Percentiles rank a stretch among this genome's conserved stretches.
These are phyloP conservation scores for Andrena praecox DNA, from an alignment of 2,888 invertebrate genomes.

Conservation along the genomic window DNA sequence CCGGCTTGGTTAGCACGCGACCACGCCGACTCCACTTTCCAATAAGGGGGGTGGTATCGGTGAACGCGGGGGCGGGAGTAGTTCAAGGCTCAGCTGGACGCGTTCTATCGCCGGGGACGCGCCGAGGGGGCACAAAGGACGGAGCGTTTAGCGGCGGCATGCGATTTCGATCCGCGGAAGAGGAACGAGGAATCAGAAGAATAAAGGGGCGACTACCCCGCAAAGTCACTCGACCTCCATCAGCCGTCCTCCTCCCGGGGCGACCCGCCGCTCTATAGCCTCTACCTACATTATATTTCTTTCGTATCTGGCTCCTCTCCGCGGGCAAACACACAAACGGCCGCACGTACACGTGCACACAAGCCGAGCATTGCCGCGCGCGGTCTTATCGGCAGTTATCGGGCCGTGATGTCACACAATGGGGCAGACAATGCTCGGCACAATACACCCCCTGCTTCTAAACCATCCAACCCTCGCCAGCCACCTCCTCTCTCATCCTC, in stretches of 20 bases:
- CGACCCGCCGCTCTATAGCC: conserved; percentile 50
- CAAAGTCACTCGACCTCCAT: conserved; percentile 66
- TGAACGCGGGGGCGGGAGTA: conserved; percentile 33
- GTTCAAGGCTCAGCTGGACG: conserved; percentile 44
- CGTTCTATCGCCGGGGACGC: conserved; percentile 37
- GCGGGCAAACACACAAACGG: conserved; percentile 55
- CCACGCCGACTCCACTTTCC: conserved; percentile 46
- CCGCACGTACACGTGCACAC: conserved; percentile 62
- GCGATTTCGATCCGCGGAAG: conserved; percentile 64
- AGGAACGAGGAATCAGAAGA: conserved; percentile 62
- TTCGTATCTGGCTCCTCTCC: conserved; percentile 62
- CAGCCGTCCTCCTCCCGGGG: conserved; percentile 46
- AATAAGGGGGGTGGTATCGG: conserved; percentile 50
- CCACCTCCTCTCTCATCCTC: conserved; percentile 65
- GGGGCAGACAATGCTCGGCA: conserved; percentile 84
- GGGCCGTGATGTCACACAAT: conserved; percentile 85
- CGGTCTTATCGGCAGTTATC: conserved; percentile 85
- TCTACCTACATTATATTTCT: conserved; percentile 69
- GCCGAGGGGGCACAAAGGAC: conserved; percentile 49
- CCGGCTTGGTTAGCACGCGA: conserved; percentile 37
- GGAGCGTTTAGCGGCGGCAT: conserved; percentile 58
- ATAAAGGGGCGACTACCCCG: conserved; percentile 60
- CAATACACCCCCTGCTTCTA: conserved; percentile 82
- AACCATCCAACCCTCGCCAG: conserved; percentile 72
- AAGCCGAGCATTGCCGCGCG: conserved; percentile 77